Evolutionary conservation across 2,797 vertebrate genomes (phyloP).

Genomic region (Phrynocephalus vlangalii): DNA sequence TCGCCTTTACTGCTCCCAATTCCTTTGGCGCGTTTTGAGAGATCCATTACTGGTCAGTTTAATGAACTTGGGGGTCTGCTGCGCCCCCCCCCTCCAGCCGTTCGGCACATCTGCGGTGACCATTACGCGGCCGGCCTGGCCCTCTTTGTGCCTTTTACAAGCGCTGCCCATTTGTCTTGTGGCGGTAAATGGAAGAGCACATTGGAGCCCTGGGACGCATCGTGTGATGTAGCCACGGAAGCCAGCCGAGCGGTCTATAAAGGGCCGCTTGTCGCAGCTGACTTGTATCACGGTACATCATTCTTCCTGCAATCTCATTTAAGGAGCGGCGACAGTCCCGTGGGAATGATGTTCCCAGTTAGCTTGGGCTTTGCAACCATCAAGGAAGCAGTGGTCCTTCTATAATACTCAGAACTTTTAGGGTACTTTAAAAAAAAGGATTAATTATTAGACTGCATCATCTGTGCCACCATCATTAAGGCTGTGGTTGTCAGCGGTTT

Average conservation of each 20-base stretch:
- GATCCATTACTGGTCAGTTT: slow-evolving; percentile 87
- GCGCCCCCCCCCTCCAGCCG: slow-evolving; percentile 85
- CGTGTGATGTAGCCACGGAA: slow-evolving; percentile 76
- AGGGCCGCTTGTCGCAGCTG: slow-evolving; percentile 79
- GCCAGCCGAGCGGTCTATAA: slow-evolving; percentile 82
- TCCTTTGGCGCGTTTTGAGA: slow-evolving; percentile 90
- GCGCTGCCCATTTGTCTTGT: slow-evolving; percentile 90
- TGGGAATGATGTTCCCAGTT: slow-evolving; percentile 81
- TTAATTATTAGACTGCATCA: slow-evolving; percentile 76
- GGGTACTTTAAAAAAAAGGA: slow-evolving; percentile 62
- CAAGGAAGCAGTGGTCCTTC: slow-evolving; percentile 80
- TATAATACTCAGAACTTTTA: slow-evolving; percentile 78
- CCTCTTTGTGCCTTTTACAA: slow-evolving; percentile 79
- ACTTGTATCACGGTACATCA: slow-evolving; percentile 75
- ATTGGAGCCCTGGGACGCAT: slow-evolving; percentile 89
- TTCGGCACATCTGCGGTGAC: slow-evolving; percentile 89
- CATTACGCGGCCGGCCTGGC: slow-evolving; percentile 82
- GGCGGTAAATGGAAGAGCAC: slow-evolving; percentile 90
- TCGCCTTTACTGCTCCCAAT: slow-evolving; percentile 84
- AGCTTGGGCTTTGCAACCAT: slow-evolving; percentile 80
- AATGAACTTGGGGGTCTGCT: slow-evolving; percentile 88
- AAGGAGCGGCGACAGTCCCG: slow-evolving; percentile 72
- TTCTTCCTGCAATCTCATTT: slow-evolving; percentile 83
- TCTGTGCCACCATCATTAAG: slow-evolving; percentile 37
- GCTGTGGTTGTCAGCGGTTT: slow-evolving; percentile 65